These are phyloP conservation scores for Corydoras sp. DNA, from an alignment of 2,113 vertebrate species.

Conservation along the genomic window DNA sequence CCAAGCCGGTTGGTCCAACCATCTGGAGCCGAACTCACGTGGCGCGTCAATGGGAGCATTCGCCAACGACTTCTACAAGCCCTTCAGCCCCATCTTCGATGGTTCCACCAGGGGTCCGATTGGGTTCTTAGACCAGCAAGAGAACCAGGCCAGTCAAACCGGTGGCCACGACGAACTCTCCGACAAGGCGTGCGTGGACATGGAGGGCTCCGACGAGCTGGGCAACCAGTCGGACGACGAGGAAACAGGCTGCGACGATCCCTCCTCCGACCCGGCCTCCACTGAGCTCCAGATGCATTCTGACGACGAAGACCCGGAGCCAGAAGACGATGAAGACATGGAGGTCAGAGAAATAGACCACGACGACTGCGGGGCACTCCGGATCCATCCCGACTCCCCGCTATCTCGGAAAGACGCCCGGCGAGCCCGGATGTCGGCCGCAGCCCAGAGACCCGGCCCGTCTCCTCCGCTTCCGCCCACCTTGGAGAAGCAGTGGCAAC, in stretches of 20 bases:
- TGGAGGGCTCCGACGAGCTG: conserved; percentile 79
- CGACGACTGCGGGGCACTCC: conserved; percentile 53
- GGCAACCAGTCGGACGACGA: conserved; percentile 80
- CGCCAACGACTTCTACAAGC: conserved; percentile 90
- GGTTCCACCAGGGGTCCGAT: conserved; percentile 64
- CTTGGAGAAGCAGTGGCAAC: conserved; percentile 88
- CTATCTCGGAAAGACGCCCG: conserved; percentile 40
- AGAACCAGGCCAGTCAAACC: conserved; percentile 66
- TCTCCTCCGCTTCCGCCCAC: conserved; percentile 57
- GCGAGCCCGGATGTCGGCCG: conserved; percentile 32
- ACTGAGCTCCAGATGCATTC: conserved; percentile 54
- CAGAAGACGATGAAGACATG: conserved; percentile 60
- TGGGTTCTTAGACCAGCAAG: conserved; percentile 66
- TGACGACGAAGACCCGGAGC: conserved; percentile 54
- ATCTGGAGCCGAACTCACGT: conserved; percentile 66
- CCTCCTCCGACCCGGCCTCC: conserved; percentile 62
- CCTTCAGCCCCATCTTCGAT: conserved; percentile 80
- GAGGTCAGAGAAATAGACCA: conserved; percentile 55
- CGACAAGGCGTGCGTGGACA: conserved; percentile 78
- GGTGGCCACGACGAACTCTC: conserved; percentile 75
- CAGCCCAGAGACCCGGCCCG: conserved; percentile 31
- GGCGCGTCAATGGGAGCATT: conserved; percentile 70
- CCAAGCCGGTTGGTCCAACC: conserved; percentile 72
- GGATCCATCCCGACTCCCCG: conserved; percentile 56
- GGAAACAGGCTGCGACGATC: conserved; percentile 57